Evolutionary conservation across 2,888 invertebrate genomes (phyloP).

Genomic region (Ceratothoa steindachneri): DNA sequence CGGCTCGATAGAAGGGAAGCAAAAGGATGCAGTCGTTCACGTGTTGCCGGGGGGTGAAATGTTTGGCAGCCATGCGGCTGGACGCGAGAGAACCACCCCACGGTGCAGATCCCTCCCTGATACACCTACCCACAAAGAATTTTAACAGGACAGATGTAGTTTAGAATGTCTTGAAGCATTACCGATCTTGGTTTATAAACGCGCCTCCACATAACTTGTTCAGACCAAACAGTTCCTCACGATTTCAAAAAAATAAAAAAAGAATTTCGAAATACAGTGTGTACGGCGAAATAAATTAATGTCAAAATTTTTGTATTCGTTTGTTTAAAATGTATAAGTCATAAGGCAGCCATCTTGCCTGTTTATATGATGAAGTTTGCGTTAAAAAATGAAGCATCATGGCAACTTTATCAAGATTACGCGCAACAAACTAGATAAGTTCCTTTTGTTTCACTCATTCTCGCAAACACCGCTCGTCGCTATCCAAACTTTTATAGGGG

Average conservation of each 20-base stretch:
- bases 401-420: slow-evolving; percentile 32
- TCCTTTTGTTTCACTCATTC: slow-evolving; percentile 39
- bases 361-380: slow-evolving; percentile 39
- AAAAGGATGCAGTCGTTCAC: too few relatives aligned
- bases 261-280: not conserved
- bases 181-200: not conserved
- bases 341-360: slow-evolving; percentile 35
- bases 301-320: not conserved
- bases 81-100: too few relatives aligned
- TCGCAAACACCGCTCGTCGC: slow-evolving; percentile 18
- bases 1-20: too few relatives aligned
- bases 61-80: too few relatives aligned
- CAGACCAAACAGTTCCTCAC: slow-evolving; percentile 2
- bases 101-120: too few relatives aligned
- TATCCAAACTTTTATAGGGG: slow-evolving; percentile 29
- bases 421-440: slow-evolving; percentile 29
- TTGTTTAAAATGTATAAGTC: not conserved
- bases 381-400: slow-evolving; percentile 42
- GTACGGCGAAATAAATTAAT: not conserved
- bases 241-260: not conserved
- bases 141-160: not conserved
- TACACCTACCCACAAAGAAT: not conserved
- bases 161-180: not conserved
- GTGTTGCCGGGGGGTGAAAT: too few relatives aligned
- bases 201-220: not conserved